Evolutionary conservation across 2,113 vertebrate genomes (phyloP).

Genomic region (Pelusios castaneus): DNA sequence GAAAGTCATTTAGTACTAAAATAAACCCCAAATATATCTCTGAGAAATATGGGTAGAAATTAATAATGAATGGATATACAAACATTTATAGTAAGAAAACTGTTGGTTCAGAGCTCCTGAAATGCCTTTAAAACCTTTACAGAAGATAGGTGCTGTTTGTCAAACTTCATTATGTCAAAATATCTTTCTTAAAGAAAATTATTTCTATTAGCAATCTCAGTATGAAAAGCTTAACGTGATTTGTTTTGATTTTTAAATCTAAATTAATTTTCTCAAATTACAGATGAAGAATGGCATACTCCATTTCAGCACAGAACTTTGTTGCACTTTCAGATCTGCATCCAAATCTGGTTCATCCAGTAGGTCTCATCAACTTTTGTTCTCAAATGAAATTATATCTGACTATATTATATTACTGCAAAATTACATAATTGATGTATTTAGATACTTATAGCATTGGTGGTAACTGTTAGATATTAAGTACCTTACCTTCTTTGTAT

Average conservation of each 20-base stretch:
- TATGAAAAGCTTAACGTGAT: conserved; percentile 28
- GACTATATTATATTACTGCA: conserved; percentile 43
- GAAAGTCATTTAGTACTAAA: conserved; percentile 21
- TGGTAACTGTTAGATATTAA: conserved; percentile 60
- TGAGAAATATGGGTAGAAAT: conserved; percentile 13
- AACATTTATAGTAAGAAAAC: conserved; percentile 20
- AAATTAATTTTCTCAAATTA: conserved; percentile 66
- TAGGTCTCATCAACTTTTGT: conserved; percentile 77
- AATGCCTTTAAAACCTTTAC: background rate
- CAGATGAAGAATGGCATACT: conserved; percentile 79
- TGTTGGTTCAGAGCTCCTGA: conserved; percentile 24
- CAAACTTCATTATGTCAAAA: conserved; percentile 30
- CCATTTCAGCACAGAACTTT: conserved; percentile 70
- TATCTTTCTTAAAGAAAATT: conserved; percentile 42
- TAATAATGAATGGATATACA: background rate
- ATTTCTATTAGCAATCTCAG: conserved; percentile 38
- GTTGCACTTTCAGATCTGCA: conserved; percentile 89
- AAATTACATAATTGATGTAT: conserved; percentile 64
- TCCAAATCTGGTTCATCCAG: conserved; percentile 87
- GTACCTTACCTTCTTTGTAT: conserved; percentile 55
- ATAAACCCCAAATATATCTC: conserved; percentile 8
- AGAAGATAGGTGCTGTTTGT: conserved; percentile 27
- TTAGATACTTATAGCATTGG: conserved; percentile 56
- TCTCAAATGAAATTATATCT: conserved; percentile 52
- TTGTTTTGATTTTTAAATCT: conserved; percentile 55